These are phyloP conservation scores for Cydia amplana DNA, from an alignment of 1,140 invertebrate species.

Conservation along the genomic window DNA sequence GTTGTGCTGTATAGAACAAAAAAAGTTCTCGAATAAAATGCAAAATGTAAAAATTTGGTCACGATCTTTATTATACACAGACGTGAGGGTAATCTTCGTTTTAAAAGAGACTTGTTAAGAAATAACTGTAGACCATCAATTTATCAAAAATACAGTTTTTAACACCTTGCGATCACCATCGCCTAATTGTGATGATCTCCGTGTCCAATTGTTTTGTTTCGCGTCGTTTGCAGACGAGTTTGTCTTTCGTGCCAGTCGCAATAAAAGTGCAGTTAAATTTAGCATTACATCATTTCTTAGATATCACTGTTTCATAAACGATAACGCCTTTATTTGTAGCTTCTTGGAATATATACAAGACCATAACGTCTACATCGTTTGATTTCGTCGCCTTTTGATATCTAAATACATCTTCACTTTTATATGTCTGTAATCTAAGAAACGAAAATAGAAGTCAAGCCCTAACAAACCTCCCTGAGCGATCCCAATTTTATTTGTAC, in stretches of 20 bases:
- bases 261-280: not conserved
- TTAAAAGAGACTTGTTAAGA: not conserved
- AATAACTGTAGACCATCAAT: not conserved
- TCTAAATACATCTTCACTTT: no score
- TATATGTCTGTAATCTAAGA: not conserved
- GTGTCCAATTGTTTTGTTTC: conserved; percentile 9
- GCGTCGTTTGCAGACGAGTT: conserved; percentile 3
- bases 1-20: no score
- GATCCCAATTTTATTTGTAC: not conserved
- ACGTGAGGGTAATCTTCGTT: not conserved
- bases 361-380: not conserved
- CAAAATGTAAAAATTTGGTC: no score
- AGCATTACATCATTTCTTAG: not conserved
- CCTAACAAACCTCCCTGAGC: not conserved
- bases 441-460: not conserved
- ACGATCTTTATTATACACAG: no score
- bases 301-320: not conserved
- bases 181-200: conserved; percentile 20
- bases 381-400: not conserved
- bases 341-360: not conserved
- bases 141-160: conserved; percentile 19
- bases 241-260: conserved; percentile 9
- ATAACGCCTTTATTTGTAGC: conserved; percentile 10
- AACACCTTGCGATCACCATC: conserved; percentile 15
- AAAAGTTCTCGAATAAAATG: no score